These are phyloP conservation scores for Gavia stellata DNA, from an alignment of 2,113 vertebrate genomes.

Conservation along the genomic window DNA sequence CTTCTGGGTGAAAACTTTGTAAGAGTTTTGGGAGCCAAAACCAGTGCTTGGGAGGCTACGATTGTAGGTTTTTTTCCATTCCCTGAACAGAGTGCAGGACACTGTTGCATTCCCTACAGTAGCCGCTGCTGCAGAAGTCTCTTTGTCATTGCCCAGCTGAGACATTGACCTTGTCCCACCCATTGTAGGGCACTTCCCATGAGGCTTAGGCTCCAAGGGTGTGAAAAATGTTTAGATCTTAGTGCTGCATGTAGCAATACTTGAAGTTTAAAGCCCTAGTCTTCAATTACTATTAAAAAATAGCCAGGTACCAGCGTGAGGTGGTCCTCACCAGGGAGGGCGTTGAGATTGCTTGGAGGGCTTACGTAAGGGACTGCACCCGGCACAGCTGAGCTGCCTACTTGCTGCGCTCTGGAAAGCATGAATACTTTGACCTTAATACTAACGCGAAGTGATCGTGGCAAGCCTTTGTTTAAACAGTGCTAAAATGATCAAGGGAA, in stretches of 20 bases:
- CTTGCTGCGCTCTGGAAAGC: background rate
- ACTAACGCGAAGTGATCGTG: background rate
- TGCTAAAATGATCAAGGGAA: conserved; percentile 32
- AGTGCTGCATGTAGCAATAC: background rate
- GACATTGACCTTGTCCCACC: background rate
- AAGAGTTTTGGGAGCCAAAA: background rate
- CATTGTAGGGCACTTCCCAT: accelerated
- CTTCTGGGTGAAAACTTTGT: background rate
- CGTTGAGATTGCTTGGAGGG: background rate
- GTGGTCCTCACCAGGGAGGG: background rate
- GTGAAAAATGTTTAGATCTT: background rate
- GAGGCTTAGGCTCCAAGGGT: background rate
- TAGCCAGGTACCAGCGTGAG: background rate
- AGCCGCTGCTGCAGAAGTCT: background rate
- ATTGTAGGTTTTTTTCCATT: background rate
- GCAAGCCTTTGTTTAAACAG: background rate
- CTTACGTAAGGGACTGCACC: background rate
- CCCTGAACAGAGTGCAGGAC: too few relatives aligned
- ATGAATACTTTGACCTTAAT: background rate
- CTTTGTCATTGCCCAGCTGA: background rate
- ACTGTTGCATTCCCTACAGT: background rate
- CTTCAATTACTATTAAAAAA: background rate
- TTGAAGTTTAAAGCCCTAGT: background rate
- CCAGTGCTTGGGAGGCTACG: background rate
- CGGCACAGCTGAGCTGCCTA: background rate